Evolutionary conservation across 2,888 invertebrate species (phyloP).

Genomic region (Tortrix viridana): DNA sequence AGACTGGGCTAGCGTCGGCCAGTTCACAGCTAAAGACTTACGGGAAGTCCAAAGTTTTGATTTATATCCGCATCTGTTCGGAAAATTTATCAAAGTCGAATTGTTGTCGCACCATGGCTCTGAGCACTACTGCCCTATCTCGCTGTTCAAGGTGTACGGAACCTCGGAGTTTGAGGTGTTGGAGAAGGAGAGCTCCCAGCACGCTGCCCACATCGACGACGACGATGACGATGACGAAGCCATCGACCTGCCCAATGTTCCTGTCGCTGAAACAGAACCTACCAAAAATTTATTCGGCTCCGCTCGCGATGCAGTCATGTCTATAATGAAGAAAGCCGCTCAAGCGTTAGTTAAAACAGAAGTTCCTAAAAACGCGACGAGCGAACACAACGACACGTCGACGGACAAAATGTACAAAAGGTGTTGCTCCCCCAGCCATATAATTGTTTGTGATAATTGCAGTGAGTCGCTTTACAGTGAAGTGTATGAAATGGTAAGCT

Average conservation of each 20-base stretch:
- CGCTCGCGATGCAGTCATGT: conserved; percentile 95
- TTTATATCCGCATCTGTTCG: conserved; percentile 91
- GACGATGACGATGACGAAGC: conserved; percentile 88
- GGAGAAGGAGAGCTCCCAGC: conserved; percentile 90
- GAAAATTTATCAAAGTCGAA: conserved; percentile 95
- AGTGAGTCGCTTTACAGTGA: conserved; percentile 88
- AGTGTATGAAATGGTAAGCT: conserved; percentile 90
- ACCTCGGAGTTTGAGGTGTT: conserved; percentile 96
- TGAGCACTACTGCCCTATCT: conserved; percentile 99
- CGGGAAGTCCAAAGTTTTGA: conserved; percentile 94
- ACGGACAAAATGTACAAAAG: conserved; percentile 71
- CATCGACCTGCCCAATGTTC: conserved; percentile 81
- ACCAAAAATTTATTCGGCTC: conserved; percentile 92
- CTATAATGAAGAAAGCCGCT: conserved; percentile 96
- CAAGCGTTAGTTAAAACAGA: conserved; percentile 91
- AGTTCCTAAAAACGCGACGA: conserved; percentile 85
- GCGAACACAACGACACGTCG: conserved; percentile 74
- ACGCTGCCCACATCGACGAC: conserved; percentile 85
- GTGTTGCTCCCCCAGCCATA: conserved; percentile 90
- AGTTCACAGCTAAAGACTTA: conserved; percentile 94
- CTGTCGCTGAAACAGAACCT: conserved; percentile 78
- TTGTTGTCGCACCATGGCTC: conserved; percentile 97
- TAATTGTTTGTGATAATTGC: conserved; percentile 90
- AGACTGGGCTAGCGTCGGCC: conserved; percentile 95
- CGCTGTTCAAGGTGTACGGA: conserved; percentile 96